Evolutionary conservation across 37 sponge, comb jelly and placozoan genomes (phyloP), one percentile per base, ranked within the genome.

Genomic region (Agelas oroides): DNA sequence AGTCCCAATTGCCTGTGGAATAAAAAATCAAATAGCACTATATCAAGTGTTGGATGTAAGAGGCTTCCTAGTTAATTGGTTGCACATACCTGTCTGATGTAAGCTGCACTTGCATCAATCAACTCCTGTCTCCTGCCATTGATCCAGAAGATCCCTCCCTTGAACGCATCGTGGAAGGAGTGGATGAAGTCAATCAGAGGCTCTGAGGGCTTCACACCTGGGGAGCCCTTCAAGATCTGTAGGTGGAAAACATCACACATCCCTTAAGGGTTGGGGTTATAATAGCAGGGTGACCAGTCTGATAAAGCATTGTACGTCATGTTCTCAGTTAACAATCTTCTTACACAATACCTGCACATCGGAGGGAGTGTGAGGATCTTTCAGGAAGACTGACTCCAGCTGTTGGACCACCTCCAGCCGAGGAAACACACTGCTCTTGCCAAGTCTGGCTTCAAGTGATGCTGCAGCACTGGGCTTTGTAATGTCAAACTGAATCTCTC

Each of bases 311-410:
- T n/a, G n/a, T n/a, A n/a, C n/a, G n/a, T n/a, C n/a, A n/a, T n/a
- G n/a, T n/a, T n/a, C n/a, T n/a, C n/a, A n/a, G n/a, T n/a, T n/a
- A n/a, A n/a, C n/a, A n/a, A n/a, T n/a, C n/a, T n/a, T n/a, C n/a
- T n/a, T n/a, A n/a, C n/a, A 46, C 8, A 46, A 39, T 28, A 89
- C 90, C 79, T 89, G 90, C 8, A 89, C 79, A 78, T 88, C 83
- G 12, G 84, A 59, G 25, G 71, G 76, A 8, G 5, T 21, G 25
- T 19, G 28, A 12, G 77, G 53, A 27, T 77, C 70, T 18, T 60
- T 63, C 27, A 88, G 23, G 18, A 88, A 76, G 27, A 70, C 74
- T 12, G 36, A 64, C 70, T 92, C 86, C 80, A 92, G 55, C 27
- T 75, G 40, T 59, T 73, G 30, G 31, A 92, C 31, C 0, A 84